phyloP scores from a whole-genome alignment of 92 coral and sea anemone genomes.

The Pocillopora meandrina region DNA sequence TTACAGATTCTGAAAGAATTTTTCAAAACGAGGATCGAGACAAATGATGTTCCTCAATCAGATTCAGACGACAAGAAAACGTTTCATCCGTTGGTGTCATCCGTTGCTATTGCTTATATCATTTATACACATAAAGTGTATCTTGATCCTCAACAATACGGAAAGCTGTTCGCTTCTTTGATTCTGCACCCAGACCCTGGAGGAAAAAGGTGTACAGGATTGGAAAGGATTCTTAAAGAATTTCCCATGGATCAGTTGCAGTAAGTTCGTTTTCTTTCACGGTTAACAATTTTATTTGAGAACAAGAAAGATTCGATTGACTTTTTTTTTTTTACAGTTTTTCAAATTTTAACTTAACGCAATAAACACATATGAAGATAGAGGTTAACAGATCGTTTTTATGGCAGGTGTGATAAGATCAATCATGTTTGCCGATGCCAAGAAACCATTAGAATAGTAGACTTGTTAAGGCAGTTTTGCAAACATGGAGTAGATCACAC shows the following conservation, averaged over 20 bases:
- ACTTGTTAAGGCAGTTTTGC: not conserved
- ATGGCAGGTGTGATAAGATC: no score
- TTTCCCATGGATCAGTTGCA: slow-evolving; percentile 15
- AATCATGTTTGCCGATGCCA: no score
- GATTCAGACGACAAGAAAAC: not conserved
- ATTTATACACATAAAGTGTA: not conserved
- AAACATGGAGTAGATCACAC: not conserved
- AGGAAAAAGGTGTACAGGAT: not conserved
- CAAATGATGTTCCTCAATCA: slow-evolving; percentile 14
- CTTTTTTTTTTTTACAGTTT: no score
- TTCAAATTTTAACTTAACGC: no score
- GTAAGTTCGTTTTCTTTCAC: slow-evolving; percentile 7
- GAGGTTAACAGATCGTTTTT: no score
- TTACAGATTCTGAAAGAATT: slow-evolving; percentile 19
- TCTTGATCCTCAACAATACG: slow-evolving; percentile 4
- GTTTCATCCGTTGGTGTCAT: slow-evolving; percentile 26
- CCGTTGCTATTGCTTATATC: slow-evolving; percentile 16
- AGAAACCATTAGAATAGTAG: not conserved
- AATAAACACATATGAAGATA: no score
- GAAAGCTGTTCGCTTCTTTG: slow-evolving; percentile 2
- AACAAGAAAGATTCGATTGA: no score
- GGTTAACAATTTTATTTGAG: no score
- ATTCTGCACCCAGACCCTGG: not conserved
- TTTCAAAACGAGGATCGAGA: slow-evolving; percentile 8
- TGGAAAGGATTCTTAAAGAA: not conserved